Conservation (phyloP, 2,113 vertebrate genomes). For the Odocoileus virginianus region DNA sequence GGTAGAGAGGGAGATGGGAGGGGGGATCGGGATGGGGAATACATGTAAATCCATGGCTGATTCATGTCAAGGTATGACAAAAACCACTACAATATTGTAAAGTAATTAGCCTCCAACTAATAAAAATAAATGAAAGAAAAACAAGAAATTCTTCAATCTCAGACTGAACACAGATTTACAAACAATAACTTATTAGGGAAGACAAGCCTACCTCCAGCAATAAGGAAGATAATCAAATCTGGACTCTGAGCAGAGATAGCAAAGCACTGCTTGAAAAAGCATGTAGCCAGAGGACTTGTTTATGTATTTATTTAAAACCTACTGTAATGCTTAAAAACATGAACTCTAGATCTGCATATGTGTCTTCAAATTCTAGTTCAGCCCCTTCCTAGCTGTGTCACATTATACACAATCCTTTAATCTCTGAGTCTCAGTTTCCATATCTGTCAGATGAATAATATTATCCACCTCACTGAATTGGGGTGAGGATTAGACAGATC, state of each 20-base stretch:
- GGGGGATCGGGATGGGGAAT: too few relatives aligned
- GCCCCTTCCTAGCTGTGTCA: background rate
- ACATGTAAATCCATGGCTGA: too few relatives aligned
- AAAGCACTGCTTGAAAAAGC: background rate
- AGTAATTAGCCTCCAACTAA: too few relatives aligned
- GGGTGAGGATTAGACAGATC: background rate
- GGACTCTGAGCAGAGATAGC: background rate
- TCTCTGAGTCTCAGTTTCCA: background rate
- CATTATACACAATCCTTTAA: background rate
- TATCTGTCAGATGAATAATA: background rate
- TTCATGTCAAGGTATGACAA: too few relatives aligned
- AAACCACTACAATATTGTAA: too few relatives aligned
- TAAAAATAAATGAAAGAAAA: background rate
- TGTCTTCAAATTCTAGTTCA: background rate
- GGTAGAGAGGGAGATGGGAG: too few relatives aligned
- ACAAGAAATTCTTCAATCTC: background rate
- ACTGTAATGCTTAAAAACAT: background rate
- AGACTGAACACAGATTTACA: background rate
- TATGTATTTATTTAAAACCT: background rate
- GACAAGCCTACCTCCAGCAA: background rate
- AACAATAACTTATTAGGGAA: background rate
- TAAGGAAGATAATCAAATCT: background rate
- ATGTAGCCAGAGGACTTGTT: background rate
- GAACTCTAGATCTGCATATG: background rate
- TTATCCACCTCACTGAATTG: background rate